These are phyloP conservation scores for Tetraodon nigroviridis DNA, from an alignment of 2,113 vertebrate species.

Conservation along the genomic window DNA sequence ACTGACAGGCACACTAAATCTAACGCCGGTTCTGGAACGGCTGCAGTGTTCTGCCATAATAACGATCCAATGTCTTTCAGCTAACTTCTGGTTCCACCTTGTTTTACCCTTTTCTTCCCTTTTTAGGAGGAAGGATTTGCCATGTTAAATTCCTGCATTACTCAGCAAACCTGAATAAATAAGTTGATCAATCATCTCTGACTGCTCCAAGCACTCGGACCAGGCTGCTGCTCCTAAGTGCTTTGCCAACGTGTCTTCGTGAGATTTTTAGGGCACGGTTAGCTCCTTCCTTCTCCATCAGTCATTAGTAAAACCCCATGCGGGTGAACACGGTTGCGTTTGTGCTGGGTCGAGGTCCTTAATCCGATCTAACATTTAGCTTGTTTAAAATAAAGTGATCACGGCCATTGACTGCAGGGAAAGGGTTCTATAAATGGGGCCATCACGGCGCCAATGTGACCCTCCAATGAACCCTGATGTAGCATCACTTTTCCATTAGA, in stretches of 20 bases:
- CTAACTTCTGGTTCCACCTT: neutral
- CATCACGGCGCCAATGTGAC: constrained; percentile 33
- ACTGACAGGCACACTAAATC: constrained; percentile 27
- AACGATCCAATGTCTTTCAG: constrained; percentile 15
- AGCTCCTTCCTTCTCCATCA: neutral
- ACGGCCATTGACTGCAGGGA: neutral
- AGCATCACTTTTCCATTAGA: constrained; percentile 15
- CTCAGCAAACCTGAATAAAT: constrained; percentile 38
- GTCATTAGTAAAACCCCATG: neutral
- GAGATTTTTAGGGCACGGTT: neutral
- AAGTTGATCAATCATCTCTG: constrained; percentile 39
- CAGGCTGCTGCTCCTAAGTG: constrained; percentile 11
- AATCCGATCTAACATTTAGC: constrained; percentile 45
- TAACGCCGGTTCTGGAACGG: constrained; percentile 9
- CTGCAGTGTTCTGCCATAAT: constrained; percentile 11
- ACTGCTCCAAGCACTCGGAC: constrained; percentile 19
- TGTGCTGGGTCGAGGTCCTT: constrained; percentile 3
- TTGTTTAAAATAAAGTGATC: constrained; percentile 26
- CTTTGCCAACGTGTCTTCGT: constrained; percentile 5
- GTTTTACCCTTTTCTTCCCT: constrained; percentile 20
- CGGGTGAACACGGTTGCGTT: neutral
- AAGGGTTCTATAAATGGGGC: constrained; percentile 15
- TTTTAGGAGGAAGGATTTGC: constrained; percentile 18
- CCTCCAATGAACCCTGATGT: constrained; percentile 19
- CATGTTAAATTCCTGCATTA: constrained; percentile 48